phyloP scores from a whole-genome alignment of 1,140 invertebrate species.

The Cyclina sinensis region DNA sequence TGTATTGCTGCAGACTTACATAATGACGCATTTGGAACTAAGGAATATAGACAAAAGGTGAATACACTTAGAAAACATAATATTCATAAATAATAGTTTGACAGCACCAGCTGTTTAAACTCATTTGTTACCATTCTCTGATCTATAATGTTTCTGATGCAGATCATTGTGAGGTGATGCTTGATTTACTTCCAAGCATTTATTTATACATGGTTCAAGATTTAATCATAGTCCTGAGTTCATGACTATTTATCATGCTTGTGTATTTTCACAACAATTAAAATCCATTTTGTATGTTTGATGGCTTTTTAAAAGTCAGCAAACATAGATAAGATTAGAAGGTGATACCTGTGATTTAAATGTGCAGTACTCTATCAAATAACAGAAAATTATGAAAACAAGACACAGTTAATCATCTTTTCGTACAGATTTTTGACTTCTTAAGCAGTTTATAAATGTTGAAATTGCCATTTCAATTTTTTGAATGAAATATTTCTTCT shows the following conservation, averaged over 20 bases:
- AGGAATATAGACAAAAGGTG: not conserved
- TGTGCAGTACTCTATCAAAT: no score
- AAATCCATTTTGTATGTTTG: not conserved
- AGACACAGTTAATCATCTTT: no score
- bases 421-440: no score
- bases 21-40: not conserved
- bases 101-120: not conserved
- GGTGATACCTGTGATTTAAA: no score
- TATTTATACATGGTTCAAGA: constrained; percentile 12
- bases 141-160: not conserved
- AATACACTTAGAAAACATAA: not conserved
- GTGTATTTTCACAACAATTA: not conserved
- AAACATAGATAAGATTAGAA: no score
- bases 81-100: constrained; percentile 37
- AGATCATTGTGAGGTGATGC: not conserved
- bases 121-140: not conserved
- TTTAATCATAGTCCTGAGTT: not conserved
- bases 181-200: constrained; percentile 19
- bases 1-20: not conserved
- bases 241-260: not conserved
- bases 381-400: no score
- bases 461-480: no score
- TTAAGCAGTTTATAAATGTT: no score
- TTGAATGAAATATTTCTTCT: no score
- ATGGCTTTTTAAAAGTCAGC: not conserved